Conservation (phyloP, 2,113 vertebrate genomes). For the Chaetodon trifascialis region DNA sequence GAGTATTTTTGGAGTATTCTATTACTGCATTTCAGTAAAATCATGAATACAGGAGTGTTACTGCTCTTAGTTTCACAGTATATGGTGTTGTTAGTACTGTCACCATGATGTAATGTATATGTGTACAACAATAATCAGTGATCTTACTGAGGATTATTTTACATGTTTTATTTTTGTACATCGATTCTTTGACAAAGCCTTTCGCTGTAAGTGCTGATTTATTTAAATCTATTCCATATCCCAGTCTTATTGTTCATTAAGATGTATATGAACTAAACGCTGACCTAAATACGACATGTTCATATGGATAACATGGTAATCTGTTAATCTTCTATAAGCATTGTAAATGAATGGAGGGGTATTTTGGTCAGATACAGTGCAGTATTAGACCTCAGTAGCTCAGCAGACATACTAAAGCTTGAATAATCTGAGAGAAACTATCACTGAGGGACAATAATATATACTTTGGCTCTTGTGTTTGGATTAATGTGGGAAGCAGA, state of each 20-base stretch:
- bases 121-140: neutral
- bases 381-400: constrained; percentile 19
- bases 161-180: neutral
- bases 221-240: constrained; percentile 33
- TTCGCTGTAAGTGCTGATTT: constrained; percentile 23
- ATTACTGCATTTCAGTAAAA: too few species aligned
- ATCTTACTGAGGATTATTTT: neutral
- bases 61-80: neutral
- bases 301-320: constrained; percentile 56
- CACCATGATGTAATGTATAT: neutral
- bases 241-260: constrained; percentile 18
- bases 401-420: constrained; percentile 20
- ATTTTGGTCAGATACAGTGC: constrained; percentile 18
- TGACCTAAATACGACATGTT: constrained; percentile 63
- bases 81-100: too few species aligned
- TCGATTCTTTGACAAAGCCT: neutral
- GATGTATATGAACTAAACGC: constrained; percentile 30
- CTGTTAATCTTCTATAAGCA: constrained; percentile 61
- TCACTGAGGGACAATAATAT: constrained; percentile 7
- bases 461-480: neutral
- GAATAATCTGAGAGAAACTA: constrained; percentile 31
- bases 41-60: too few species aligned
- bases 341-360: constrained; percentile 22
- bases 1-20: too few species aligned
- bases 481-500: constrained; percentile 1